Conservation (phyloP, 2,888 invertebrate species). For the Tanypteryx hageni region DNA sequence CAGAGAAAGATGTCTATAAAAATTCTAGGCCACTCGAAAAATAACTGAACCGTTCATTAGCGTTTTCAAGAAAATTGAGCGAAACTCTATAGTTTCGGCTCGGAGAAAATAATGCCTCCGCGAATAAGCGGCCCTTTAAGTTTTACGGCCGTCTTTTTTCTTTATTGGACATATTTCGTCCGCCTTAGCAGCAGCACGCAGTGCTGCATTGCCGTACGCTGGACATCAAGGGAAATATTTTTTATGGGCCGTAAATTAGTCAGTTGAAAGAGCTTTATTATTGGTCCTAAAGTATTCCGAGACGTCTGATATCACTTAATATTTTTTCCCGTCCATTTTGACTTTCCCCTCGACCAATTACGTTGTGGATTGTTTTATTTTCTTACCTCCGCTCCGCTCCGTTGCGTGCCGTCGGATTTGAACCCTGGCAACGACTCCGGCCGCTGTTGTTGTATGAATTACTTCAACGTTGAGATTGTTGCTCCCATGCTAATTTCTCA, state of each 20-base stretch:
- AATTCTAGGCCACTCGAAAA: background rate
- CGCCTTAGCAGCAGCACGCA: background rate
- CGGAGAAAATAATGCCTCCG: background rate
- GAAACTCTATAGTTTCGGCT: background rate
- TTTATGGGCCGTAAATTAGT: background rate
- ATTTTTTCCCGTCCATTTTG: background rate
- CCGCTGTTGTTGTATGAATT: background rate
- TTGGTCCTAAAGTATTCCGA: background rate
- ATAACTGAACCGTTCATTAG: background rate
- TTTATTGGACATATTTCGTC: background rate
- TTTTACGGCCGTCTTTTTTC: background rate
- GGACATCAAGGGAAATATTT: background rate
- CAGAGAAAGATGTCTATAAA: background rate
- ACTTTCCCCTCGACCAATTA: background rate
- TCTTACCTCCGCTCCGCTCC: background rate
- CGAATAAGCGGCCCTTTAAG: background rate
- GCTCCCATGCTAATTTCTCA: too few relatives aligned
- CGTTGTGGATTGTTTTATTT: background rate
- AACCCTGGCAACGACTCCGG: background rate
- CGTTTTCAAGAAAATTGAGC: background rate
- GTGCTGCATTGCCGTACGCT: background rate
- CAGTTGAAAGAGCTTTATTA: background rate
- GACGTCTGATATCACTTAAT: conserved; percentile 32
- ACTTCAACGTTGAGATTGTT: background rate
- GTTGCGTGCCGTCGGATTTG: background rate